phyloP scores from a whole-genome alignment of 2,113 vertebrate genomes.

The Formicarius rufipectus region DNA sequence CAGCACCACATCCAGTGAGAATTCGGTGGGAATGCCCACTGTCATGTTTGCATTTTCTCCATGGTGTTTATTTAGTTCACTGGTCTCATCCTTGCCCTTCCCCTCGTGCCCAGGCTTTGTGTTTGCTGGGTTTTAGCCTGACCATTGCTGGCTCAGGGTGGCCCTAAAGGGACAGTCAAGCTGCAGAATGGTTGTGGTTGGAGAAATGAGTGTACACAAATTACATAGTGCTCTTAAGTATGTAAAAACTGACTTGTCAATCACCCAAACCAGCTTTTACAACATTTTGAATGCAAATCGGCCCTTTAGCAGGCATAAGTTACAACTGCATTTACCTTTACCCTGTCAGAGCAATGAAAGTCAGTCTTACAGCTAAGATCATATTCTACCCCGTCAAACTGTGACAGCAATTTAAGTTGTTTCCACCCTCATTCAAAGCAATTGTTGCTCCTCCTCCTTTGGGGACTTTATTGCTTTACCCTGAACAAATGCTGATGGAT shows the following conservation, averaged over 20 bases:
- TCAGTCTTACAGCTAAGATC: background rate
- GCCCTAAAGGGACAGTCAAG: background rate
- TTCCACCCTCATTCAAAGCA: background rate
- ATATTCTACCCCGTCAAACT: background rate
- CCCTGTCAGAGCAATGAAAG: background rate
- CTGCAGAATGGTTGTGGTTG: constrained; percentile 24
- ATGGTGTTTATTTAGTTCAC: background rate
- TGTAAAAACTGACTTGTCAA: background rate
- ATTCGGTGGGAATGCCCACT: background rate
- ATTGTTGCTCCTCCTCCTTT: background rate
- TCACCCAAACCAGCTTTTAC: background rate
- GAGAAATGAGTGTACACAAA: background rate
- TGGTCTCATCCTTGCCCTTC: background rate
- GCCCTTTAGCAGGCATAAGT: background rate
- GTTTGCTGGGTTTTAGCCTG: constrained; percentile 19
- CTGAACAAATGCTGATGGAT: background rate
- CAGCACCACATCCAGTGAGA: background rate
- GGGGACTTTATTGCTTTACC: background rate
- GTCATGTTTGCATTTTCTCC: background rate
- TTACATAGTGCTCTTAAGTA: background rate
- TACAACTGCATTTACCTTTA: background rate
- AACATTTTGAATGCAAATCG: background rate
- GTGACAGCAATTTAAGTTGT: background rate
- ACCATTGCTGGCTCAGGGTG: background rate
- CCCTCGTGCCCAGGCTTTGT: background rate